These are phyloP conservation scores for Ctenosaura bakeri DNA, from an alignment of 2,797 vertebrate genomes.

Conservation along the genomic window DNA sequence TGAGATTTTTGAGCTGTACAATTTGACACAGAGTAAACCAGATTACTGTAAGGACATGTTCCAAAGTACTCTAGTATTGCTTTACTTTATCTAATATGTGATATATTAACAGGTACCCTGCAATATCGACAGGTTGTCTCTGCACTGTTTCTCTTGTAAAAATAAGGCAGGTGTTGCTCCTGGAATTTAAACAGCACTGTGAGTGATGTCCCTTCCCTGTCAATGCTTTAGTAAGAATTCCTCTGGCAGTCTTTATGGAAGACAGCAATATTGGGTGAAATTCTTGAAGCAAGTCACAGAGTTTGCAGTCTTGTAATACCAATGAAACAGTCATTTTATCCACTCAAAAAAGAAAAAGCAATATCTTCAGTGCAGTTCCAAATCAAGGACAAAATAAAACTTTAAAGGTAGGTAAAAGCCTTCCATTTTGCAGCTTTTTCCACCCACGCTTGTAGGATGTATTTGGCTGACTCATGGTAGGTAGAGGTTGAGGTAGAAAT, in stretches of 20 bases:
- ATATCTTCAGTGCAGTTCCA: neutral
- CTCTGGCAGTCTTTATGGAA: constrained; percentile 3
- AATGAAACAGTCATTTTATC: neutral
- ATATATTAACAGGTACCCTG: constrained; percentile 16
- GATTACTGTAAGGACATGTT: constrained; percentile 23
- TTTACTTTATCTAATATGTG: constrained; percentile 30
- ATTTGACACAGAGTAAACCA: constrained; percentile 34
- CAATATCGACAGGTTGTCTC: constrained; percentile 19
- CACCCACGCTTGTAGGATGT: neutral
- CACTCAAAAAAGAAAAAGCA: neutral
- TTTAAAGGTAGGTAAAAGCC: constrained; percentile 12
- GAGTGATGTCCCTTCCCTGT: neutral
- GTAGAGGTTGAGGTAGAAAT: too few relatives aligned
- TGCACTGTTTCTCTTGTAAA: constrained; percentile 20
- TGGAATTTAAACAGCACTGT: constrained; percentile 20
- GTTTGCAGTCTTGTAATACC: neutral
- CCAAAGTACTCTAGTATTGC: neutral
- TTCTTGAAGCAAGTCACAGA: neutral
- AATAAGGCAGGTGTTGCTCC: neutral
- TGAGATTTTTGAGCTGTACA: constrained; percentile 50
- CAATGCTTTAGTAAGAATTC: constrained; percentile 4
- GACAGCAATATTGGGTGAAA: constrained; percentile 10
- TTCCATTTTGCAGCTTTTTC: neutral
- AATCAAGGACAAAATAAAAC: constrained; percentile 30
- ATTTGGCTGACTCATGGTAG: constrained; percentile 1